phyloP scores from a whole-genome alignment of 2,113 vertebrate genomes.

The Toxotes jaculatrix region DNA sequence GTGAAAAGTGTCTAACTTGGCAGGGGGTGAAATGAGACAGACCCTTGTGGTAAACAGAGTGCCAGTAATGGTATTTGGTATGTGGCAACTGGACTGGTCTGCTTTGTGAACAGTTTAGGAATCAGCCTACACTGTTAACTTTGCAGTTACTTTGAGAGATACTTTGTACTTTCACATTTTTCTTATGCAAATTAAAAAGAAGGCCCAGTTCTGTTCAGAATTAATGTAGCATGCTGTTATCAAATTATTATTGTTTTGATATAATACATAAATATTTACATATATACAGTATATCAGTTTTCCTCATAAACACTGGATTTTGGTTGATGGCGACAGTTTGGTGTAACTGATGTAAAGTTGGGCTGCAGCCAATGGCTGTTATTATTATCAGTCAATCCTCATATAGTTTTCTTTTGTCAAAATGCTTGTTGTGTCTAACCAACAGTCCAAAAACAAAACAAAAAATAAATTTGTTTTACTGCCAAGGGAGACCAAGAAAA shows the following conservation, averaged over 20 bases:
- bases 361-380: too few species aligned
- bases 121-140: background rate
- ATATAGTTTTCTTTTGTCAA: background rate
- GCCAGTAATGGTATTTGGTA: constrained; percentile 4
- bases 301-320: too few species aligned
- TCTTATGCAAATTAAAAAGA: background rate
- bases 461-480: background rate
- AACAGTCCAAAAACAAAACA: background rate
- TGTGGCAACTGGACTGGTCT: constrained; percentile 6
- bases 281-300: too few species aligned
- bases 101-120: constrained; percentile 2
- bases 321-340: too few species aligned
- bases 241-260: too few species aligned
- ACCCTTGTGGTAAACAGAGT: constrained; percentile 20
- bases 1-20: constrained; percentile 48
- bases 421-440: background rate
- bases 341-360: too few species aligned
- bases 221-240: background rate
- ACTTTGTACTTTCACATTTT: background rate
- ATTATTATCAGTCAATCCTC: background rate
- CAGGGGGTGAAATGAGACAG: constrained; percentile 20
- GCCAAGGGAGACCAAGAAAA: background rate
- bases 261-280: too few species aligned
- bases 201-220: background rate
- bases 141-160: background rate